Conservation (phyloP, 1,140 invertebrate species). For the Temnothorax nylanderi region DNA sequence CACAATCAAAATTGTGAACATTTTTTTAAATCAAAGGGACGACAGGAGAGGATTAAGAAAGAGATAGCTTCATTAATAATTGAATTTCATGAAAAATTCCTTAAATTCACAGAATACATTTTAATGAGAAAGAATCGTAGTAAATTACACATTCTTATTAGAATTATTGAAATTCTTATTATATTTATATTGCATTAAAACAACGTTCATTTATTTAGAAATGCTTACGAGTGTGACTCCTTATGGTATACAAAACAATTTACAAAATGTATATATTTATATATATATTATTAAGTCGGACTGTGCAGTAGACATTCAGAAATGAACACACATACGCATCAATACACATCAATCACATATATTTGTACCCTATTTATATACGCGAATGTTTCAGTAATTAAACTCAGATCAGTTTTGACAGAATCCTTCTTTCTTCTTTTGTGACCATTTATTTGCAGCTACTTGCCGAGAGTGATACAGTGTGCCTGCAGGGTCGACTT, state of each 20-base stretch:
- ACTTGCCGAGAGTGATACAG: neutral
- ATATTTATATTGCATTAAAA: neutral
- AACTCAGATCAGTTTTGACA: slow-evolving; percentile 77
- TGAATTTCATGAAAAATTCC: neutral
- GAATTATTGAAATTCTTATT: neutral
- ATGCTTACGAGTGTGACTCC: slow-evolving; percentile 21
- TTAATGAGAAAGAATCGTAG: neutral
- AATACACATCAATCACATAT: slow-evolving; percentile 79
- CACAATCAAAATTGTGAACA: slow-evolving; percentile 9
- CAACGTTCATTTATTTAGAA: neutral
- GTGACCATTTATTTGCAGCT: neutral
- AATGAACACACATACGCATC: slow-evolving; percentile 75
- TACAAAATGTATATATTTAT: slow-evolving; percentile 80
- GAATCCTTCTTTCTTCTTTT: neutral
- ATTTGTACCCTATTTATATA: slow-evolving; percentile 85
- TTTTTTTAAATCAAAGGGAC: neutral
- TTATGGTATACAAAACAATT: slow-evolving; percentile 62
- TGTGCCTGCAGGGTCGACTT: neutral
- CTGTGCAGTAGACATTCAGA: slow-evolving; percentile 67
- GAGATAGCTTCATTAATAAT: neutral
- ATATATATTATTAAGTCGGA: slow-evolving; percentile 72
- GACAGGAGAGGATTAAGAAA: neutral
- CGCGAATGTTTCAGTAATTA: slow-evolving; percentile 84
- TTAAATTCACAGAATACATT: neutral
- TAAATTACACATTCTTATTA: neutral